Base-by-base conservation (phyloP, 2,888 invertebrate genomes). In the Eustalomyia histrio region DNA sequence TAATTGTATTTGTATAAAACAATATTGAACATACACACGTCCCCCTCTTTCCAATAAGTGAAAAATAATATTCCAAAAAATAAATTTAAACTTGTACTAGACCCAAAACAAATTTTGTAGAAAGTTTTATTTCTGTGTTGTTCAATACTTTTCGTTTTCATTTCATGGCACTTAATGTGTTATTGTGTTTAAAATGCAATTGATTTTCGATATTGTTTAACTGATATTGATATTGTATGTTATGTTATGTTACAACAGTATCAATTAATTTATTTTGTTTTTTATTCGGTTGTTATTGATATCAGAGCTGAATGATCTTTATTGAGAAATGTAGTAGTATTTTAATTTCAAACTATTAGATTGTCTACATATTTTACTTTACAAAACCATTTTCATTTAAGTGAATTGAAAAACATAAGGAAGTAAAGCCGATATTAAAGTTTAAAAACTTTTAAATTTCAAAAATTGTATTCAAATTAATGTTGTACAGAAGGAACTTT, bases 81-180 rank as follows among this genome's bases (percentile, higher is more conserved):
- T n/a, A 29, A 29, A 29, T 29, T 29, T 29, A 29, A 29, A 29
- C 29, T 58, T 73, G 50, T 72, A 47, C 76, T 75, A 76, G 76
- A 80, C 33, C 60, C 65, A 55, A 81, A 81, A 78, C 76, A 74
- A 81, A 78, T n/a, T 78, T 81, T 81, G 74, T 81, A 81, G 81
- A 78, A 81, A 78, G 81, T 78, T 81, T 68, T 17, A 17, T 69
- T 65, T 65, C 47, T 78, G n/a, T 29, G 7, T 29, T 29, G 3
- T 29, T 69, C 47, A 47, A 35, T 58, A 29, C 29, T 69, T 50
- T 47, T 67, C 43, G 65, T 65, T 47, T 53, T 71, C 65, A 33
- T 69, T 74, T 29, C 81, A 74, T 78, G 73, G 65, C 78, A 81
- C 64, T 50, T 71, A 67, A 57, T 33, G 69, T 74, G 57, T 57